Evolutionary conservation across 2,888 invertebrate genomes (phyloP), one percentile per base, ranked within the genome.

Genomic region (Dynastes tityus): DNA sequence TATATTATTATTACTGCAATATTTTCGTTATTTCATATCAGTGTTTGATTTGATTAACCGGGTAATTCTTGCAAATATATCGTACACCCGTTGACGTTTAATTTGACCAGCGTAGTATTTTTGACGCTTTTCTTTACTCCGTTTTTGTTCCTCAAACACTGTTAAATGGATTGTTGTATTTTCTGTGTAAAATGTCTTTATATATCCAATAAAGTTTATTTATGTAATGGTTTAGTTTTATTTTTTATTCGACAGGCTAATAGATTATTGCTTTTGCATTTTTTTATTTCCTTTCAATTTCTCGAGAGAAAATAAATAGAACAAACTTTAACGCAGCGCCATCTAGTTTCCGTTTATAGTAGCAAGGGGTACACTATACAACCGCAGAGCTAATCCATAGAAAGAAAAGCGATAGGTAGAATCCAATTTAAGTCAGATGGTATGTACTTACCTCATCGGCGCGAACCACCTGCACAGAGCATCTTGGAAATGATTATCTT

Each of bases 131-230:
- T 45, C 29, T 32, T 65, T 53, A 40, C 55, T 55, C 55, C 8
- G 55, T 55, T 55, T 67, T 55, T 76, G 67, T 76, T 67, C 45
- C 68, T 67, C 67, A 68, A 45, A 68, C 67, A 68, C 68, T 76
- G 58, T 71, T 68, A 55, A 74, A 77, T 76, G 79, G 79, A 79
- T 63, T 79, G 79, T 79, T 79, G 63, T 74, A 74, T 65, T 77
- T 79, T 77, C 67, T 77, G 58, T 77, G 79, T 75, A 74, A 61
- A 55, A 77, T 49, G 45, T 74, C 61, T 73, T 51, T 79, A 74
- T 79, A 70, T 79, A 61, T 79, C 37, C 71, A 79, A 79, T 79
- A 79, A 79, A 67, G 49, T 79, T 53, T 79, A 79, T 79, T 79
- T 79, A 79, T 79, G 70, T 79, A 79, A 9, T 58, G 16, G 4